phyloP scores from a whole-genome alignment of 2,888 invertebrate genomes.

The Synergus gifuensis region DNA sequence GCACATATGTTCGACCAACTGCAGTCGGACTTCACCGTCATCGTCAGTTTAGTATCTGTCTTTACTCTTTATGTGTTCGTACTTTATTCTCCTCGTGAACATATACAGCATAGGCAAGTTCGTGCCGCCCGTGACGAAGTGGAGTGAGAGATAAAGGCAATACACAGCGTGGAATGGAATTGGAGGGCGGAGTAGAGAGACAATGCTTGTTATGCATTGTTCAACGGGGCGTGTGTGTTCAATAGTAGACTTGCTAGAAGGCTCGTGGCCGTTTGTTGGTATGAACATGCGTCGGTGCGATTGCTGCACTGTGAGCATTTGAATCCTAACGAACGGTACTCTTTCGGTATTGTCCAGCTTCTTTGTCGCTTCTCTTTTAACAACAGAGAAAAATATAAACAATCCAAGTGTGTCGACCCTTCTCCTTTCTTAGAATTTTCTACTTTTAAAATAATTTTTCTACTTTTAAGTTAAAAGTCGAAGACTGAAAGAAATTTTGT shows the following conservation, averaged over 20 bases:
- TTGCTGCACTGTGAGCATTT: conserved; percentile 33
- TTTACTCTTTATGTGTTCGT: conserved; percentile 40
- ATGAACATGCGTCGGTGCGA: conserved; percentile 49
- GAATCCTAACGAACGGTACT: conserved; percentile 40
- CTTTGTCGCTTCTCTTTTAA: conserved; percentile 35
- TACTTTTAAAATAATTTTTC: no score
- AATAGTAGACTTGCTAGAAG: conserved; percentile 50
- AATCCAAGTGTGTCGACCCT: not conserved
- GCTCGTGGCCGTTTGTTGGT: conserved; percentile 47
- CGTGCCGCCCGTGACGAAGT: conserved; percentile 27
- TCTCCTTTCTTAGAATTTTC: not conserved
- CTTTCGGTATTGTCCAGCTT: conserved; percentile 34
- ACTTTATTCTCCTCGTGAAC: conserved; percentile 22
- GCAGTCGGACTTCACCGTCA: conserved; percentile 45
- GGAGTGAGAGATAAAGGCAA: conserved; percentile 69
- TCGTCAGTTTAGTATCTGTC: conserved; percentile 29
- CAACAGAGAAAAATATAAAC: conserved; percentile 17
- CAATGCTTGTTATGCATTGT: conserved; percentile 75
- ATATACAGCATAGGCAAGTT: not conserved
- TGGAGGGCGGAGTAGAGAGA: conserved; percentile 71
- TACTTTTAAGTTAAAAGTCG: not conserved
- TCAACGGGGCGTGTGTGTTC: conserved; percentile 57
- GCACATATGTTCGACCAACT: conserved; percentile 60
- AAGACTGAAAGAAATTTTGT: not conserved
- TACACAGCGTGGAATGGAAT: conserved; percentile 64